Evolutionary conservation across 2,113 vertebrate genomes (phyloP), one percentile per base, ranked within the genome.

Genomic region (Pachycephala philippinensis): DNA sequence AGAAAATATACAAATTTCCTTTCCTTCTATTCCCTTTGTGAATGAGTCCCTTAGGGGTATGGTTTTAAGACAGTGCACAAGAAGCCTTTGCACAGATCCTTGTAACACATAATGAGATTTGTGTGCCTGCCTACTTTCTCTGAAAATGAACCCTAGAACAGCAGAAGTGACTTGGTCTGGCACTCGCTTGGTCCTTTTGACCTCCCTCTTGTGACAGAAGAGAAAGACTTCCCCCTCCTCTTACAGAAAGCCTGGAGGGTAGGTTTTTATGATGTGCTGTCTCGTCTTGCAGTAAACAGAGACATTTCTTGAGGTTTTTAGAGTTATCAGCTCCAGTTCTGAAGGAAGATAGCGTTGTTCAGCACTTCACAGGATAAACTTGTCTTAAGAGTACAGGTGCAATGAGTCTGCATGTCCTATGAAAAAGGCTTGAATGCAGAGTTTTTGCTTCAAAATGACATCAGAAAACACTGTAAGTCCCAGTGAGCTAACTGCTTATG

Each of bases 1-100:
- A 96, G 95, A 95, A 80, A 70, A 83, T 53, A 57, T 10, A 90
- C 76, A 59, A 57, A 74, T 87, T 95, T 96, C 82, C 74, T 63
- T 80, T 75, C 45, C 81, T 82, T 60, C 64, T 72, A 57, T 40
- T 50, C 74, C 84, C 96, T 93, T 93, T 81, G 74, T 78, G 90
- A 97, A 78, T 66, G 80, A 94, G 92, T 80, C 92, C 97, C 95
- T 97, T 54, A 86, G 71, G 95, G 86, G 80, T 87, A 93, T 5
- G 18, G 65, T 91, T 83, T 69, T 56, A 63, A 87, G 85, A 39
- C 14, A 15, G 88, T 1, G 0, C 6, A 37, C 53, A 52, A 84
- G 81, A 87, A 82, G 93, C 54, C 61, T 75, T 60, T 37, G 65
- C 56, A 90, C 53, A 77, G 78, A 90, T 76, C 44, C 84, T 69